phyloP scores from a whole-genome alignment of 2,888 invertebrate species.

The Halictus quadricinctus region DNA sequence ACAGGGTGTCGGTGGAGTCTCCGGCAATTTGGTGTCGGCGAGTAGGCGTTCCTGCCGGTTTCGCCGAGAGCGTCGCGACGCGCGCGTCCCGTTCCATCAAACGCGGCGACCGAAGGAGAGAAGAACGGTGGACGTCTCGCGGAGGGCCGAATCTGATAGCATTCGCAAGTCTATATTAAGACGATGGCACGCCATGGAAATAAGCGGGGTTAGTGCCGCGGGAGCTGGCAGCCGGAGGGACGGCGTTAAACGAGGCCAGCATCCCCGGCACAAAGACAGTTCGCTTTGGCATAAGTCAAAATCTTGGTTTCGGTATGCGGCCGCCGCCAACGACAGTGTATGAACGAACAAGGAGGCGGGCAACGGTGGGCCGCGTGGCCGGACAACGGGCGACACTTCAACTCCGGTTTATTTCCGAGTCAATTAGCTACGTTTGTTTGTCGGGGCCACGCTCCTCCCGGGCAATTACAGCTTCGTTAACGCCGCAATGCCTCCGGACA shows the following conservation, averaged over 20 bases:
- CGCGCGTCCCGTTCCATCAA: slow-evolving; percentile 31
- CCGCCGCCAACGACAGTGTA: slow-evolving; percentile 27
- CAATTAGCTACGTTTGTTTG: slow-evolving; percentile 82
- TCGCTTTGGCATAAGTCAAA: slow-evolving; percentile 82
- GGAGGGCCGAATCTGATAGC: slow-evolving; percentile 74
- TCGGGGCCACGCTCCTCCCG: slow-evolving; percentile 75
- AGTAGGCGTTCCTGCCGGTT: slow-evolving; percentile 7
- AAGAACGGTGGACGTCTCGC: slow-evolving; percentile 55
- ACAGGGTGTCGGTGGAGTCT: neutral
- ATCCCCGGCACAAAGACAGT: slow-evolving; percentile 79
- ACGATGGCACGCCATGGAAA: slow-evolving; percentile 79
- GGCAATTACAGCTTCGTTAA: slow-evolving; percentile 81
- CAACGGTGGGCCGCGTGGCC: slow-evolving; percentile 49
- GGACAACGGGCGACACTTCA: slow-evolving; percentile 37
- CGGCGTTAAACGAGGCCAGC: slow-evolving; percentile 65
- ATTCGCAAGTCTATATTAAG: slow-evolving; percentile 80
- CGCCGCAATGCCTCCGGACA: slow-evolving; percentile 78
- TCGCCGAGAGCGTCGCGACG: neutral
- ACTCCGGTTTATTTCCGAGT: slow-evolving; percentile 79
- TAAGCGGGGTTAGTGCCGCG: slow-evolving; percentile 72
- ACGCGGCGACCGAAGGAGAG: slow-evolving; percentile 27
- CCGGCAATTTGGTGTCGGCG: neutral
- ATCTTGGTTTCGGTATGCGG: slow-evolving; percentile 76
- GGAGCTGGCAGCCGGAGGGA: slow-evolving; percentile 46
- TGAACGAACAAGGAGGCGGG: slow-evolving; percentile 20